Evolutionary conservation across 2,113 vertebrate species (phyloP), one percentile per base, ranked within the genome.

Genomic region (Tachycineta bicolor): DNA sequence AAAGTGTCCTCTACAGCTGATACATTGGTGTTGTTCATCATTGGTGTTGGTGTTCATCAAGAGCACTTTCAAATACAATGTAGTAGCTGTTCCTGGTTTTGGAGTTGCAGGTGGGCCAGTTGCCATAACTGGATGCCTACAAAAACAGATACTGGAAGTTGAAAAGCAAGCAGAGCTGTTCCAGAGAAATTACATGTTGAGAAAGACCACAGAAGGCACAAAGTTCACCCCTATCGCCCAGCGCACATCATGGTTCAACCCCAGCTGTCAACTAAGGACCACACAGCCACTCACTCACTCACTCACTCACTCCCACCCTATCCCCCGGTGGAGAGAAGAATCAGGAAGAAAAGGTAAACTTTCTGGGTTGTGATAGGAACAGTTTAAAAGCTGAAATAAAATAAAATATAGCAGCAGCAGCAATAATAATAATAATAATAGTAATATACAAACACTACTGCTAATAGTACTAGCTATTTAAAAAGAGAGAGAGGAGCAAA

Each of bases 181-280:
- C 31, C 18, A 52, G 69, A 71, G 43, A 75, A 34, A 44, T 81
- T 37, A 26, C 3, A 14, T 14, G 4, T 53, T 70, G 19, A 44
- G 41, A 89, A 87, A 82, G 33, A 39, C n/a, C 34, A 39, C 29
- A 60, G 28, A 82, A 68, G 16, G 43, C 34, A 71, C 18, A 46
- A 75, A 74, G 9, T 28, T 69, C 52, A 63, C 34, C 9, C 5
- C 16, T 63, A 31, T 5, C 0, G 0, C 14, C 33, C 39, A 39
- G 3, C 0, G 1, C 31, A 19, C 29, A 21, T 55, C 11, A 24
- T 69, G 41, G 25, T 55, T 83, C 62, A 55, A 76, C 34, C 12
- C 63, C 41, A 83, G 18, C 34, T 49, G 34, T 34, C 34, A 77
- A 11, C 6, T 16, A 26, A 44, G 25, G 18, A 23, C n/a, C 31